Evolutionary conservation across 2,797 vertebrate species (phyloP).

Genomic region (Corythornis leucogaster): DNA sequence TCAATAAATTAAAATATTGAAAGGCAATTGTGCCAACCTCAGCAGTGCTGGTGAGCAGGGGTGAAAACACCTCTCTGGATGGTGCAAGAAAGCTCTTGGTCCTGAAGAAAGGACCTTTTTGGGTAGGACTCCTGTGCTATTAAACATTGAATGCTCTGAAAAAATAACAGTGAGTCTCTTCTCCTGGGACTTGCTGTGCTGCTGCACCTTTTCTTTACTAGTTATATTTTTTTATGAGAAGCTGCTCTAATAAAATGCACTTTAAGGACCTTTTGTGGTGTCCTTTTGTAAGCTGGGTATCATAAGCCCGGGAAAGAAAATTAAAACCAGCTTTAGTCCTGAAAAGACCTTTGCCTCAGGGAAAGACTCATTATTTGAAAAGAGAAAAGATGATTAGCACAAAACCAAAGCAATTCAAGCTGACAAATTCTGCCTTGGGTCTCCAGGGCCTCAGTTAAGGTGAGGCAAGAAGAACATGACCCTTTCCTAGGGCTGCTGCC

Average conservation of each 20-base stretch:
- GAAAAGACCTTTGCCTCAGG: background rate
- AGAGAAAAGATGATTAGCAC: background rate
- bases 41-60: accelerated
- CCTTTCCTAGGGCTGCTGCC: background rate
- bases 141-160: background rate
- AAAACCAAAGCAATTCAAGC: background rate
- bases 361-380: background rate
- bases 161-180: background rate
- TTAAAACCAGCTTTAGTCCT: background rate
- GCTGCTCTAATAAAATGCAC: background rate
- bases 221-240: background rate
- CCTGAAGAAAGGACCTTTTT: background rate
- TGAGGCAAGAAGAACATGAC: accelerated
- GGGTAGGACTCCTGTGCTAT: no score
- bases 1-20: background rate
- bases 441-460: background rate
- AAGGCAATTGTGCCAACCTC: background rate
- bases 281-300: background rate
- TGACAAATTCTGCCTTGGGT: background rate
- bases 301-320: background rate
- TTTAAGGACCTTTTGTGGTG: background rate
- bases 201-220: background rate
- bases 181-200: background rate
- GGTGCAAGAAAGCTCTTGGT: accelerated
- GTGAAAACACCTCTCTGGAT: background rate